Evolutionary conservation across 92 coral and sea anemone species (phyloP), one percentile per base, ranked within the genome.

Genomic region (Phymanthus crucifer): DNA sequence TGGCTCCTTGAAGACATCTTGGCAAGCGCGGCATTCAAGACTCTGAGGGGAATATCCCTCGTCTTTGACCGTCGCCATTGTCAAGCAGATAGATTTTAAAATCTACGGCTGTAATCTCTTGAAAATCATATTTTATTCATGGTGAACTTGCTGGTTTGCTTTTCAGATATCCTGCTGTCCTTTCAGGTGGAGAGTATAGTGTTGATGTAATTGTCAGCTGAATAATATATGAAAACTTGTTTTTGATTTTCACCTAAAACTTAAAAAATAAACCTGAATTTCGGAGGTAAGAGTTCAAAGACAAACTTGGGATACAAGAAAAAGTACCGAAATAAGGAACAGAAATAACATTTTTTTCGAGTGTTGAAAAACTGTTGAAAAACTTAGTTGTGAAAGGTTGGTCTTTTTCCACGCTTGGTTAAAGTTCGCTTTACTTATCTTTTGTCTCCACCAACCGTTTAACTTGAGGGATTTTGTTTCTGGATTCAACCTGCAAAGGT

Each of bases 11-110:
- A 92, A 92, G 72, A 92, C 87, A 65, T 90, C 85, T 46, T 78
- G 78, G 72, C 97, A 92, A 81, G 83, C 83, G 57, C 90, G 97
- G 79, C 97, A 92, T 73, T 92, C 90, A 65, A 92, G 82, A 40
- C 91, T 87, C 68, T 92, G 97, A 6, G 97, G 97, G 16, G 97
- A 92, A 80, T 92, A 92, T 82, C 82, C 83, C 66, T 92, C 97
- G 43, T 92, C 97, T 76, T 82, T 80, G 32, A 83, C 97, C 38
- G 94, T 90, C 29, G 97, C 97, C 97, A 92, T 92, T 81, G 75
- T 86, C 47, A 66, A 80, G 48, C 33, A 40, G 61, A 34, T 19
- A 40, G 83, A 29, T 26, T 79, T 45, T 35, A 43, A 47, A 24
- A 37, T 23, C 80, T 69, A 52, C 40, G 56, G 74, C 75, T 70